Evolutionary conservation across 30 jellyfish, hydroid and myxozoan species (phyloP).

Genomic region (Aurelia sp.): DNA sequence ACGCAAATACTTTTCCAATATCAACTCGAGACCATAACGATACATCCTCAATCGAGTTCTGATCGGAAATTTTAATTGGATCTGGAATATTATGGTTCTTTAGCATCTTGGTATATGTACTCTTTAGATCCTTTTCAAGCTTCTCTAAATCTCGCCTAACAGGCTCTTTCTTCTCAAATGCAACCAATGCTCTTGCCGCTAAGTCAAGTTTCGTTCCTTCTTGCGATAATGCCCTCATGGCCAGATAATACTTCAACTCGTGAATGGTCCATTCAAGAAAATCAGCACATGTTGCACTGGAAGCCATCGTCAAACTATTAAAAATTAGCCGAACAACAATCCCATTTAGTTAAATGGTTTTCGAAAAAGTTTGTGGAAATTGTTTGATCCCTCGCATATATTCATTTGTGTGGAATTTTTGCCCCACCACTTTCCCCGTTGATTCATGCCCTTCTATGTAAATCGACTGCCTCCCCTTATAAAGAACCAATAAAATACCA

Average conservation of each 20-base stretch:
- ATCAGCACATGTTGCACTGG: too few species aligned
- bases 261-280: too few species aligned
- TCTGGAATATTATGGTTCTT: conserved; percentile 23
- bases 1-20: conserved; percentile 49
- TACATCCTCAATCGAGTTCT: conserved; percentile 30
- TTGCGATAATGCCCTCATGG: conserved; percentile 24
- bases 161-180: conserved; percentile 24
- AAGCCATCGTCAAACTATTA: too few species aligned
- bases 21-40: conserved; percentile 54
- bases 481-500: too few species aligned
- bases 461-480: too few species aligned
- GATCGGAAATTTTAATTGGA: conserved; percentile 27
- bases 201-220: conserved; percentile 47
- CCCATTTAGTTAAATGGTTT: too few species aligned
- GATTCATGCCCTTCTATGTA: too few species aligned
- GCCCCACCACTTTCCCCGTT: too few species aligned
- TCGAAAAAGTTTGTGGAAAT: too few species aligned
- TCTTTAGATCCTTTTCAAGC: not conserved
- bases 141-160: conserved; percentile 34
- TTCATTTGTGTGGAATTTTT: too few species aligned
- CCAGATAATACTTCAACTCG: not conserved
- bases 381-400: too few species aligned
- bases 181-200: conserved; percentile 61
- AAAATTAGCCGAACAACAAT: too few species aligned
- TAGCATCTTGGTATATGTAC: not conserved